Evolutionary conservation across 1,140 invertebrate genomes (phyloP), one percentile per base, ranked within the genome.

Genomic region (Atta texana): DNA sequence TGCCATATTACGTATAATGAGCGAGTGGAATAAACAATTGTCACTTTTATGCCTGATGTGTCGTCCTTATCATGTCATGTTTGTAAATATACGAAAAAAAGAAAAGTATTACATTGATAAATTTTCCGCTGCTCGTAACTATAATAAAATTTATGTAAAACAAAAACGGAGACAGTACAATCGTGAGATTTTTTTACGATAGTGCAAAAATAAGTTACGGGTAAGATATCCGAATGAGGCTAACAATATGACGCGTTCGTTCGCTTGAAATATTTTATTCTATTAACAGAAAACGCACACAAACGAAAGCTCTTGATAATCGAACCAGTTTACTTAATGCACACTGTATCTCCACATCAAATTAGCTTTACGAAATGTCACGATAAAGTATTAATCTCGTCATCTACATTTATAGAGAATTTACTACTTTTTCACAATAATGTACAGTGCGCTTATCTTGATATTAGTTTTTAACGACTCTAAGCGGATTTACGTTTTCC

Each of bases 321-420:
- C n/a, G 24, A 55, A 14, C 6, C 14, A 28, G 5, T 6, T 71
- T 71, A 53, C 51, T 59, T 49, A 61, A 84, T 61, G 24, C 14
- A 49, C 14, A 31, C 12, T 61, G 2, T 74, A 34, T 61, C 55
- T 75, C 12, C 28, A 2, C 14, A 31, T 61, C 55, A 84, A 61
- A 75, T 75, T 21, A 51, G 14, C 57, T 51, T 82, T 74, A 49
- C 24, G n/a, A 81, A 71, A 82, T 61, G 55, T 74, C 28, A 24
- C 24, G 69, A 84, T 75, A 63, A 84, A 14, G 31, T 14, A 16
- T 84, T 6, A 34, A 59, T 57, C 53, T 72, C 34, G 16, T 49
- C 68, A 14, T 49, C 53, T 55, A n/a, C 12, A 24, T 63, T 74
- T 74, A 31, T 74, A 82, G 68, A 59, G 4, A 21, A 12, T 18